phyloP scores from a whole-genome alignment of 2,113 vertebrate species.

The Capreolus pygargus region DNA sequence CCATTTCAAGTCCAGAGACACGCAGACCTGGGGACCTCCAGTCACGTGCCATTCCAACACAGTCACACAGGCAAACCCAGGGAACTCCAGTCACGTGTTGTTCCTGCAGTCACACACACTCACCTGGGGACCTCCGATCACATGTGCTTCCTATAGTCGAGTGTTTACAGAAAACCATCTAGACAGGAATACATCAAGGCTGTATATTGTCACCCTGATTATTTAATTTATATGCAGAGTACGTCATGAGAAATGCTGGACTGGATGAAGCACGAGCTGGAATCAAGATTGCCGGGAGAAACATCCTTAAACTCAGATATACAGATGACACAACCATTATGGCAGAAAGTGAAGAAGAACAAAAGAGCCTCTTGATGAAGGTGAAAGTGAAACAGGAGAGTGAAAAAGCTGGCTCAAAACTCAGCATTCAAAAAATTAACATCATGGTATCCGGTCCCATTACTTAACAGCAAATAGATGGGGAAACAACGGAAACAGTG shows the following conservation, averaged over 20 bases:
- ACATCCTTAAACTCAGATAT: background rate
- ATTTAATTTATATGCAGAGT: background rate
- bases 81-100: too few relatives aligned
- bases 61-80: rapidly evolving
- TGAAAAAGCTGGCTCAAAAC: background rate
- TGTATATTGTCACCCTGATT: background rate
- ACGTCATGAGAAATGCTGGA: background rate
- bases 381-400: background rate
- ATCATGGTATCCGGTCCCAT: background rate
- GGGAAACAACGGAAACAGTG: background rate
- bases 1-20: background rate
- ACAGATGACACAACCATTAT: background rate
- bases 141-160: too few relatives aligned
- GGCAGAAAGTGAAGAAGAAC: background rate
- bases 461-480: background rate
- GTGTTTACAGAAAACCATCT: background rate
- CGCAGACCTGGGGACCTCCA: background rate
- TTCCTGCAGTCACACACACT: too few relatives aligned
- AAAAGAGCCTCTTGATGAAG: background rate
- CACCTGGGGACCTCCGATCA: too few relatives aligned
- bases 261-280: background rate
- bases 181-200: background rate
- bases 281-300: background rate
- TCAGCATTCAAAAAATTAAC: background rate
- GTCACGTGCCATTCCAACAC: rapidly evolving